Evolutionary conservation across 30 jellyfish, hydroid and myxozoan genomes (phyloP).

Genomic region (Chrysaora quinquecirrha): DNA sequence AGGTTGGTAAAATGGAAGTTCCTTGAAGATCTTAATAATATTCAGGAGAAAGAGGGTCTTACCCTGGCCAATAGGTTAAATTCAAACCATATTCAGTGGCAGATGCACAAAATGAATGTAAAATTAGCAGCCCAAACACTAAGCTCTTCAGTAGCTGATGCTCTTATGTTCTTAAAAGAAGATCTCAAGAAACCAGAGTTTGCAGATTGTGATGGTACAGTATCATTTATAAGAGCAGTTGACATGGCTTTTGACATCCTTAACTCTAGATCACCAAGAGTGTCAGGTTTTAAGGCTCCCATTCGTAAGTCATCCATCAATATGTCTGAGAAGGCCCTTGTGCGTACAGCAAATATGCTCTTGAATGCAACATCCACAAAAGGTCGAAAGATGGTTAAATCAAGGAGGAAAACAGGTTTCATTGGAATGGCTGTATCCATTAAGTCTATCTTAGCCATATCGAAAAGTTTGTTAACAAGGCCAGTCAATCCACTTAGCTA

Average conservation of each 20-base stretch:
- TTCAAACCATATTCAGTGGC: neutral
- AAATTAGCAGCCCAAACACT: neutral
- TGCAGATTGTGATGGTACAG: no score
- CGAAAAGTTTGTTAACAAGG: neutral
- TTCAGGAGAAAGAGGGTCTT: neutral
- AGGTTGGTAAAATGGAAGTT: neutral
- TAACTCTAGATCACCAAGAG: neutral
- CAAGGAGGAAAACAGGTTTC: conserved; percentile 35
- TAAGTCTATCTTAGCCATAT: neutral
- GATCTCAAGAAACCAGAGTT: neutral
- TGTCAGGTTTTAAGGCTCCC: neutral
- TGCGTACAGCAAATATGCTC: neutral
- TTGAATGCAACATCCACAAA: neutral
- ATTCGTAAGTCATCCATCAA: neutral
- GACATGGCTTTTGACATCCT: conserved; percentile 35
- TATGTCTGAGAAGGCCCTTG: neutral
- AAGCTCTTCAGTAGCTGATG: neutral
- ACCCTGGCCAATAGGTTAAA: neutral
- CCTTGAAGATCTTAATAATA: neutral
- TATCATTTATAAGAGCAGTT: no score
- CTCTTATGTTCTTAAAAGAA: neutral
- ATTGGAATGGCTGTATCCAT: conserved; percentile 28
- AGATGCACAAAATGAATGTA: neutral
- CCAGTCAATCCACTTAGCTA: conserved; percentile 37
- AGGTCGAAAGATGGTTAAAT: neutral